phyloP scores from a whole-genome alignment of 2,888 invertebrate species.

The Octodonta nipae region DNA sequence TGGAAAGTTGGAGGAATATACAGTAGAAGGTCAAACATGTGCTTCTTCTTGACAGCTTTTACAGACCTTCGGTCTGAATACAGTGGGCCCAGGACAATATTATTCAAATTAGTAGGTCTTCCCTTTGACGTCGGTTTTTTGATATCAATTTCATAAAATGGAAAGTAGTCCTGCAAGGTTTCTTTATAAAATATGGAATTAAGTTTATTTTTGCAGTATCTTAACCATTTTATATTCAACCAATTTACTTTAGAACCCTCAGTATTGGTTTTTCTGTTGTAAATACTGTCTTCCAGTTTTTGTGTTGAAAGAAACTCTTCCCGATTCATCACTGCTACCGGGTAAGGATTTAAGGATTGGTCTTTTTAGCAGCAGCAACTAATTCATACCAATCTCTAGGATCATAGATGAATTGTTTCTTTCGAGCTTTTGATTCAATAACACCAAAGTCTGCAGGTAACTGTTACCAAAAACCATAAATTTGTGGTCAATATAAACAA shows the following conservation, averaged over 20 bases:
- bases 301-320: too few relatives aligned
- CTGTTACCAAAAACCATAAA: slow-evolving; percentile 6
- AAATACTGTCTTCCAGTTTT: too few relatives aligned
- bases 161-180: slow-evolving; percentile 6
- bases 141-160: slow-evolving; percentile 2
- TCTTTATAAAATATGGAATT: slow-evolving; percentile 5
- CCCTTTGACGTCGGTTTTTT: slow-evolving; percentile 3
- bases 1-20: slow-evolving; percentile 6
- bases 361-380: slow-evolving; percentile 5
- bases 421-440: slow-evolving; percentile 2
- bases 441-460: slow-evolving; percentile 7
- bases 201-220: too few relatives aligned
- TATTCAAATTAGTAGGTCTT: neutral
- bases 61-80: slow-evolving; percentile 3
- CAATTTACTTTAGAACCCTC: slow-evolving; percentile 3
- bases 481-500: too few relatives aligned
- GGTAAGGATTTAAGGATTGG: slow-evolving; percentile 1
- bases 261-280: slow-evolving; percentile 2
- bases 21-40: slow-evolving; percentile 4
- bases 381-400: slow-evolving; percentile 4
- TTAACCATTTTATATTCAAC: slow-evolving; percentile 6
- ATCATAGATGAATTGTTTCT: slow-evolving; percentile 6
- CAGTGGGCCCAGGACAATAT: slow-evolving; percentile 5
- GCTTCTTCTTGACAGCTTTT: slow-evolving; percentile 2
- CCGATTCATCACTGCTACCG: slow-evolving; percentile 5